phyloP scores from a whole-genome alignment of 2,113 vertebrate genomes.

The Equus przewalskii region DNA sequence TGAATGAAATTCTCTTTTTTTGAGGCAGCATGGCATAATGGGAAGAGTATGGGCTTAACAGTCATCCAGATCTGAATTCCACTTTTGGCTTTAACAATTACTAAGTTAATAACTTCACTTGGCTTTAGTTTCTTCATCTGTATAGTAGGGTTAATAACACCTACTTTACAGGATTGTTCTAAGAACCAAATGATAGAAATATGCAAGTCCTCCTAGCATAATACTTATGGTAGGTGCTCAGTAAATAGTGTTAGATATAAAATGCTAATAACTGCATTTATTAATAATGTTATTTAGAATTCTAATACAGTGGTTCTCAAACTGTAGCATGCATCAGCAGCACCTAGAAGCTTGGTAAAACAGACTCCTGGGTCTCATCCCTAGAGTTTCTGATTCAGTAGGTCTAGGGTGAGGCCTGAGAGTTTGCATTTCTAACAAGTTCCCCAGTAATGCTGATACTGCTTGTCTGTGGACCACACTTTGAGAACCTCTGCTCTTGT shows the following conservation, averaged over 20 bases:
- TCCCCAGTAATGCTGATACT: not conserved
- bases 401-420: not conserved
- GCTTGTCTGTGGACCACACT: not conserved
- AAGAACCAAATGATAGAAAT: slow-evolving; percentile 24
- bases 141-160: not conserved
- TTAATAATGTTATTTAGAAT: not conserved
- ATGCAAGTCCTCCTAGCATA: not conserved
- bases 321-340: not conserved
- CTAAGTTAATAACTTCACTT: slow-evolving; percentile 34
- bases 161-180: not conserved
- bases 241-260: not conserved
- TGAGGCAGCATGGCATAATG: not conserved
- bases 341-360: not conserved
- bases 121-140: slow-evolving; percentile 16
- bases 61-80: not conserved
- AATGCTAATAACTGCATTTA: not conserved
- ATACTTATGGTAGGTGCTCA: not conserved
- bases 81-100: not conserved
- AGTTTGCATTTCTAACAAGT: not conserved
- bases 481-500: not conserved
- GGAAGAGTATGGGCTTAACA: not conserved
- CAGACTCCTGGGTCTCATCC: not conserved
- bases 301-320: not conserved
- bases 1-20: not conserved
- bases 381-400: not conserved